Percentiles rank a stretch among this genome's conserved stretches.
phyloP scores from a whole-genome alignment of 2,113 vertebrate genomes.

The Scomber scombrus region DNA sequence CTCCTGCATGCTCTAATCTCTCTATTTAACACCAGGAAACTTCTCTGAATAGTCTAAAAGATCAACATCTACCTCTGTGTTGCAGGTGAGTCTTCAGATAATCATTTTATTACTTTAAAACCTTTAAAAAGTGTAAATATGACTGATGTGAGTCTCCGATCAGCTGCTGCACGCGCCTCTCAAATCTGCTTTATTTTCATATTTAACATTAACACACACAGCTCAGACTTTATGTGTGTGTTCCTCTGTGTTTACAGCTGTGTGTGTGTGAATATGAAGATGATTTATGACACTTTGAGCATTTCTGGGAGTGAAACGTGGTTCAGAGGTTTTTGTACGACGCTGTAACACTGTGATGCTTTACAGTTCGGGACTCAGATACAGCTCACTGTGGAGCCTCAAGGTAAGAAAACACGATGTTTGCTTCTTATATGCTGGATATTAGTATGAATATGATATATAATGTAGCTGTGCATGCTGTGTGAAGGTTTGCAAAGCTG shows the following conservation, averaged over 20 bases:
- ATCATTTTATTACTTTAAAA: neutral
- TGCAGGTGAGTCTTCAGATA: neutral
- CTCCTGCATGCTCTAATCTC: accelerated
- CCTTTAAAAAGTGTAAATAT: accelerated
- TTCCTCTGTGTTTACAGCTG: neutral
- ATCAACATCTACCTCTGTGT: accelerated
- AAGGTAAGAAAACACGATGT: conserved; percentile 55
- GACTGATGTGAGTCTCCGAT: neutral
- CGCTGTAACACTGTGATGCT: conserved; percentile 42
- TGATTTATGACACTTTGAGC: neutral
- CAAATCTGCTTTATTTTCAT: accelerated
- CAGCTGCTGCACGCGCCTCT: neutral
- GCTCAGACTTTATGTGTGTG: neutral
- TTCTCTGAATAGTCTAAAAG: accelerated
- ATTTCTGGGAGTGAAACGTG: accelerated
- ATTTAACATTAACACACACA: accelerated
- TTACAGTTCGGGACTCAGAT: conserved; percentile 40
- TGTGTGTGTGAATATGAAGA: accelerated
- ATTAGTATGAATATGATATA: too few relatives aligned
- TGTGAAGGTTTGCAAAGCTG: accelerated
- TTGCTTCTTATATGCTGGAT: accelerated
- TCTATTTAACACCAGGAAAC: neutral
- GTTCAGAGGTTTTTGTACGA: conserved; percentile 53
- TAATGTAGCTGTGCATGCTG: accelerated
- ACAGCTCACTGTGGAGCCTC: conserved; percentile 1